Base-by-base conservation (phyloP, 2,888 invertebrate species). In the Oasisia sp. region DNA sequence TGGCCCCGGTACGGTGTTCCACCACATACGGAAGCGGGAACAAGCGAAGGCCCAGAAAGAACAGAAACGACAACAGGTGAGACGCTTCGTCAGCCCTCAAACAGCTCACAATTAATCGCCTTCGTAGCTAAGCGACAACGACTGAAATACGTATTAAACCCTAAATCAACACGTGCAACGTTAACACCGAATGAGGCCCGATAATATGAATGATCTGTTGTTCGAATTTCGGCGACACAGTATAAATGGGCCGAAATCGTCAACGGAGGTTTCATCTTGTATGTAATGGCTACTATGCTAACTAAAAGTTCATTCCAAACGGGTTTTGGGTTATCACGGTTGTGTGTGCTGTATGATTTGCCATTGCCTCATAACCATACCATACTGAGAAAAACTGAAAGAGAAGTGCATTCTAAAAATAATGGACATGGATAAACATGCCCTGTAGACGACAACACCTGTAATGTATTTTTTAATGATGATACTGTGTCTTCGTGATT, bases 1-100 rank as follows among this genome's bases (percentile, higher is more conserved):
- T 92, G 96, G 96, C 12, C 96, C 96, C 0, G 96, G 96, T 0
- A 96, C 95, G 92, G 96, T 95, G 58, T 96, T 95, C 93, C 95
- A 95, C 92, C 94, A 95, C 93, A 96, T 96, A 91, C 93, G 95
- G 19, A 92, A 94, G 19, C 92, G 95, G 32, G 95, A 95, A 92
- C 93, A 94, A 91, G 56, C 38, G 5, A 91, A 50, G 56, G 50
- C 45, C 50, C 91, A 50, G 56, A 38, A 74, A n/a, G 74, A 74
- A n/a, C 74, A 74, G 74, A 74, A 74, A 74, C 74, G 74, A 74
- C 74, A 74, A 7, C 74, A 74, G 74, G 74, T 74, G 27, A 74
- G 74, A 74, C 5, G n/a, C n/a, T 7, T 74, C 19, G 7, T n/a
- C 74, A 74, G 74, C 50, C 50, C 50, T 50, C 50, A 14, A 38